Evolutionary conservation across 2,113 vertebrate species (phyloP), one percentile per base, ranked within the genome.

Genomic region (Eretmochelys imbricata): DNA sequence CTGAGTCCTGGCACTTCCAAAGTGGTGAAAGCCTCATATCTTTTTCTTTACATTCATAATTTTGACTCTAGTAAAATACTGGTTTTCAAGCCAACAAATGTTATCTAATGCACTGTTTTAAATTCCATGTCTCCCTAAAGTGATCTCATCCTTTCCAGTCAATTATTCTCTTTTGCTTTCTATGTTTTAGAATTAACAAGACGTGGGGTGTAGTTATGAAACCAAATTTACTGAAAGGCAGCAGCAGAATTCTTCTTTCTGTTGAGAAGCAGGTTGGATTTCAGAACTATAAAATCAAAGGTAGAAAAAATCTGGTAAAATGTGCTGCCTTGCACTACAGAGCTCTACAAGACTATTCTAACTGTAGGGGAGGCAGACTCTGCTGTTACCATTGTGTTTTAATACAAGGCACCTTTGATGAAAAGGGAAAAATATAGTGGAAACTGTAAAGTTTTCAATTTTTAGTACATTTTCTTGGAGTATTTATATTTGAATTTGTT

Each of bases 1-100:
- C 79, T 69, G 93, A 89, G 48, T 14, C 59, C 54, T 48, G 51
- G 35, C 51, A 87, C 27, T 94, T 95, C 48, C 85, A 86, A 92
- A 93, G 81, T 59, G 49, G 29, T 80, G 85, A 85, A 89, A 62
- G 27, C 16, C 8, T 46, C 72, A n/a, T 9, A 75, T 84, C 17
- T 54, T 19, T 92, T 81, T 84, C 38, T 81, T 80, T 22, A 27
- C 20, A 82, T 11, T 53, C 35, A 3, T 0, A 53, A 46, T 69
- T 51, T 57, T 65, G 27, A 8, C 8, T 46, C 80, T 25, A 53
- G 4, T 3, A 4, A 88, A 82, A 46, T 8, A 54, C 2, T 31
- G 19, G 62, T 79, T 81, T 89, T 85, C 84, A 82, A 48, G 76
- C 83, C 80, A 83, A 29, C 93, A 80, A 6, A 17, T 50, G 22